Evolutionary conservation across 2,888 invertebrate species (phyloP), one percentile per base, ranked within the genome.

Genomic region (Pristionchus exspectatus): DNA sequence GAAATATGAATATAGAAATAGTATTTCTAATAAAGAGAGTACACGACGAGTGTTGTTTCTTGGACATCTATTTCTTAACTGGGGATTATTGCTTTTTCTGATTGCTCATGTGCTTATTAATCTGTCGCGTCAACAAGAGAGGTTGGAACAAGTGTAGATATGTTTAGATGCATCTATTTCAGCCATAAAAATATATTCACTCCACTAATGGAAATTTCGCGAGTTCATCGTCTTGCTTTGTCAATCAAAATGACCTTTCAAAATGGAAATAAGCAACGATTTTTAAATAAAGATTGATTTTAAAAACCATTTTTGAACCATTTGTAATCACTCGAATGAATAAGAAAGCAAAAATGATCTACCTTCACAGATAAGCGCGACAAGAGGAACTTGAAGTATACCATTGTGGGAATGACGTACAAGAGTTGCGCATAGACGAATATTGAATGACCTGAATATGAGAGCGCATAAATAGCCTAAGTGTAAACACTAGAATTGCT

Each of bases 311-410:
- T 3, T 50, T 50, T 50, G 44, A 10, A 10, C 12, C 44, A 9
- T 50, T 50, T 9, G 44, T 10, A 50, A 30, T 44, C 38, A 81
- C 21, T 27, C 21, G 3, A 81, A 81, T 81, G 18, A 38, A 24
- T 27, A 69, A 69, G 69, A 33, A 72, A 30, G 33, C 44, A 72
- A 72, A 33, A 33, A 72, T 33, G 33, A 72, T 30, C 30, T 16
- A 88, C 87, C 56, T 72, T 30, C 87, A 56, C 87, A 88, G 4
- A 88, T 18, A 9, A 88, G 38, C 24, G 87, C 87, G 10, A 56
- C 87, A 24, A 88, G 33, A 88, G 72, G 56, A 88, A 88, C n/a
- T 88, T 88, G 56, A 74, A 12, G 33, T 63, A 74, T 24, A 88
- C 33, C 44, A 59, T 59, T 0, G 87, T 56, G 7, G 87, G 87